A percentile compares a stretch with the other conserved stretches of the same genome.
Evolutionary conservation across 2,888 invertebrate genomes (phyloP).

Genomic region (Cremastinae sp.): DNA sequence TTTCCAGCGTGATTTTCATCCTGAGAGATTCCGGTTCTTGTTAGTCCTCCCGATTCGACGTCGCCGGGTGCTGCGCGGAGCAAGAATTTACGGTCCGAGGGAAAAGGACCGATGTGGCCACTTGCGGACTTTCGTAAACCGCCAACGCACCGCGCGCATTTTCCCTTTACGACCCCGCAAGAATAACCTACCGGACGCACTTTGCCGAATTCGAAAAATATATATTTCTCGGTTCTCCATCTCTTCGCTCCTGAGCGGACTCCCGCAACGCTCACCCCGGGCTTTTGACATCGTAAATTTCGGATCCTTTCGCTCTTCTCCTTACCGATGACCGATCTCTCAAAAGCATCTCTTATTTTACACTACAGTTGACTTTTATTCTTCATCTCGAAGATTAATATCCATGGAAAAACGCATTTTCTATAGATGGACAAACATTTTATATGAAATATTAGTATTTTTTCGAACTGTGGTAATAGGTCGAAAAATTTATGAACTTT

Average conservation of each 20-base stretch:
- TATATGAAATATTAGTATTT: too few species aligned
- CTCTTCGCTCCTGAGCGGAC: constrained; percentile 46
- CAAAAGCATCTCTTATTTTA: constrained; percentile 1
- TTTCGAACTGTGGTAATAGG: too few species aligned
- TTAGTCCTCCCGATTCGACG: background rate
- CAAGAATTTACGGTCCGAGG: background rate
- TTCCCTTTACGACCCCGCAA: constrained; percentile 15
- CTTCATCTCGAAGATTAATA: constrained; percentile 6
- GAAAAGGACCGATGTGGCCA: constrained; percentile 64
- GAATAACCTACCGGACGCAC: constrained; percentile 8
- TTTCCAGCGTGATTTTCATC: too few species aligned
- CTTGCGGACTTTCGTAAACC: constrained; percentile 60
- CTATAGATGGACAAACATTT: constrained; percentile 11
- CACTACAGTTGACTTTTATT: constrained; percentile 34
- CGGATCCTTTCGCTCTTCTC: constrained; percentile 15
- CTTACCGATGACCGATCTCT: constrained; percentile 1
- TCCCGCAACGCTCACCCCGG: constrained; percentile 53
- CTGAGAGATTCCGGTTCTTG: background rate
- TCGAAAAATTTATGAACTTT: too few species aligned
- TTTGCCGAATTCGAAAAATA: background rate
- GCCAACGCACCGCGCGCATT: constrained; percentile 48
- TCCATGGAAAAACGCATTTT: background rate
- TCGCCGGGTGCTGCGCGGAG: background rate
- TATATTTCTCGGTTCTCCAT: constrained; percentile 18
- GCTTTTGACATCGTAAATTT: constrained; percentile 51